Conservation (phyloP, 2,888 invertebrate species). For the Caenorhabditis panamensis region DNA sequence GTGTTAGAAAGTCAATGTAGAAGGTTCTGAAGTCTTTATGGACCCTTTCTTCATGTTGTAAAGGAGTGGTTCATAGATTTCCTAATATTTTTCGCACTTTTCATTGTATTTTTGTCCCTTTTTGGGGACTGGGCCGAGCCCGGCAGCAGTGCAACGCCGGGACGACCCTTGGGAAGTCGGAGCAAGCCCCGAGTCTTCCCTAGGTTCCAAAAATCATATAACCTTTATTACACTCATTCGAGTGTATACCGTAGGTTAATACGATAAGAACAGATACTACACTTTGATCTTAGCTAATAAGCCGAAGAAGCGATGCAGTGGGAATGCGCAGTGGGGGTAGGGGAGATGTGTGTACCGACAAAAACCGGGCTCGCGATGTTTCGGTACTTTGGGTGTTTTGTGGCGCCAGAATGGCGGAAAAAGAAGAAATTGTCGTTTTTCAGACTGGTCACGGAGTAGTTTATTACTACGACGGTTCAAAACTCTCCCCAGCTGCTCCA, state of each 20-base stretch:
- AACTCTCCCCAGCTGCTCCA: slow-evolving; percentile 33
- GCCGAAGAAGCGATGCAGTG: slow-evolving; percentile 58
- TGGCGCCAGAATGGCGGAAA: no score
- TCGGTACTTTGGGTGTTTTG: no score
- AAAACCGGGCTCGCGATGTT: background rate
- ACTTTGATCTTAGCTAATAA: slow-evolving; percentile 66
- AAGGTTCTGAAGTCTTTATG: no score
- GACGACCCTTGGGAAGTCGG: slow-evolving; percentile 61
- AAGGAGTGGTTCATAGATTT: no score
- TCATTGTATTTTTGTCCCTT: slow-evolving; percentile 15
- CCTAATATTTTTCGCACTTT: no score
- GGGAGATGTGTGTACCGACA: background rate
- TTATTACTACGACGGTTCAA: slow-evolving; percentile 76
- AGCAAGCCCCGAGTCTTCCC: slow-evolving; percentile 59
- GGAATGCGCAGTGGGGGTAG: background rate
- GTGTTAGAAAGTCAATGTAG: no score
- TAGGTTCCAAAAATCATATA: slow-evolving; percentile 60
- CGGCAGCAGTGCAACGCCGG: slow-evolving; percentile 60
- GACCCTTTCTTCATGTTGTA: no score
- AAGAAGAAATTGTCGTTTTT: background rate
- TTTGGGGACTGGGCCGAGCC: slow-evolving; percentile 58
- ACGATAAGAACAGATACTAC: slow-evolving; percentile 66
- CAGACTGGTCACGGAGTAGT: slow-evolving; percentile 70
- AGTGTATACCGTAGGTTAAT: slow-evolving; percentile 65
- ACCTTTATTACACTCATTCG: slow-evolving; percentile 63